A percentile compares a stretch with the other conserved stretches of the same genome.
phyloP scores from a whole-genome alignment of 2,113 vertebrate species.

The Boleophthalmus pectinirostris region DNA sequence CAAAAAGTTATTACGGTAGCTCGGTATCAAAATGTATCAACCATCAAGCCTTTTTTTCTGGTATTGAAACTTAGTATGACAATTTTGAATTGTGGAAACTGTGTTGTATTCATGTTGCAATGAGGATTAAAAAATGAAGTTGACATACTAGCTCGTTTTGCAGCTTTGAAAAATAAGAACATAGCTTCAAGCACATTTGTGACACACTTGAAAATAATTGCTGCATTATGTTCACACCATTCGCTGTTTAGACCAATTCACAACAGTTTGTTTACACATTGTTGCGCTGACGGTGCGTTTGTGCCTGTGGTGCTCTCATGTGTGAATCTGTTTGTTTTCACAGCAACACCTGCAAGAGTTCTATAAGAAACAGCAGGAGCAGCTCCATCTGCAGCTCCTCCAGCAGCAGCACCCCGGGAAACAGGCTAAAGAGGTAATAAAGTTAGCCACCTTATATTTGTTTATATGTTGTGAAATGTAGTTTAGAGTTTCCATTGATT shows the following conservation, averaged over 20 bases:
- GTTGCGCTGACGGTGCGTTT: background rate
- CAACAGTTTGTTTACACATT: background rate
- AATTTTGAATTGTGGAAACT: background rate
- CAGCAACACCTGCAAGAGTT: constrained; percentile 99
- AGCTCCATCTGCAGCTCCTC: constrained; percentile 99
- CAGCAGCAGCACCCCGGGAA: constrained; percentile 97
- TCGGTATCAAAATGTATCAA: too few species aligned
- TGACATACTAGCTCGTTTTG: background rate
- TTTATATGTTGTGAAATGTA: background rate
- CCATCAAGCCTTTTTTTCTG: too few species aligned
- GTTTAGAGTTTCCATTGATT: too few species aligned
- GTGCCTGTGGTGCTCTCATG: constrained; percentile 41
- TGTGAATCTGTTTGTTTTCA: constrained; percentile 72
- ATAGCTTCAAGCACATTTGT: background rate
- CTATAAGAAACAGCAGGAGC: constrained; percentile 99
- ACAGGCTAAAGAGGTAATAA: constrained; percentile 94
- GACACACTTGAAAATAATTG: background rate
- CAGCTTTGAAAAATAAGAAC: background rate
- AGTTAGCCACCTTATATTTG: background rate
- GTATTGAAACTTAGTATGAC: background rate
- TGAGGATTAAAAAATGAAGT: background rate
- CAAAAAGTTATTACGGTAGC: too few species aligned
- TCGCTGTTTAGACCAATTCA: background rate
- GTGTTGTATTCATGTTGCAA: background rate
- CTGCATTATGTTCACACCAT: constrained; percentile 2